Conservation (phyloP, 2,113 vertebrate species). For the Acrocephalus arundinaceus region DNA sequence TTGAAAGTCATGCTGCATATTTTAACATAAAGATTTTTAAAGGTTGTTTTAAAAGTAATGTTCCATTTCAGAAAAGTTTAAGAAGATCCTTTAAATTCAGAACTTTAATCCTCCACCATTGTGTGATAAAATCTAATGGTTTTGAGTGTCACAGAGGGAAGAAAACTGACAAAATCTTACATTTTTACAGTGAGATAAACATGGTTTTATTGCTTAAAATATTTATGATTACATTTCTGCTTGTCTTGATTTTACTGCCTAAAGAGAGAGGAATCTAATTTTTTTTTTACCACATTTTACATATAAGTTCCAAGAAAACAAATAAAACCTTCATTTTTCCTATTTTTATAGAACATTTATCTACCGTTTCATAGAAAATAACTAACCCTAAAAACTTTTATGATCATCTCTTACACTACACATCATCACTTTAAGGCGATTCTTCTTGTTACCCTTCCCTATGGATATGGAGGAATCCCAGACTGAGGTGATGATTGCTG, state of each 20-base stretch:
- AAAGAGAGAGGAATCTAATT: neutral
- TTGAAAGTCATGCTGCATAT: neutral
- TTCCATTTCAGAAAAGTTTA: neutral
- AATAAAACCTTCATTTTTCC: neutral
- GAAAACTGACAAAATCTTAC: neutral
- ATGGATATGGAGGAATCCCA: neutral
- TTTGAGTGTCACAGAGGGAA: neutral
- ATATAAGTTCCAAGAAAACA: neutral
- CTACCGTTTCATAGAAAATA: neutral
- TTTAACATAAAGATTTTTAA: neutral
- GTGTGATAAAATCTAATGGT: neutral
- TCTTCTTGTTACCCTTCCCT: neutral
- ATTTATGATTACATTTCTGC: neutral
- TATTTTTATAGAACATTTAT: neutral
- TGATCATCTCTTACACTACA: neutral
- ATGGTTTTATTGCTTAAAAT: neutral
- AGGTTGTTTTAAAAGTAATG: neutral
- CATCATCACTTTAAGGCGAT: neutral
- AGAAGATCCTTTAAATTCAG: neutral
- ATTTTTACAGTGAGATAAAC: neutral
- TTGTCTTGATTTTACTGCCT: neutral
- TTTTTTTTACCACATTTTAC: rapidly evolving
- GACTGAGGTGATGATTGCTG: neutral
- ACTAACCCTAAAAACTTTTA: neutral
- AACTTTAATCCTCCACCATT: neutral